Base-by-base conservation (phyloP, 2,888 invertebrate genomes). In the Caenorhabditis panamensis region DNA sequence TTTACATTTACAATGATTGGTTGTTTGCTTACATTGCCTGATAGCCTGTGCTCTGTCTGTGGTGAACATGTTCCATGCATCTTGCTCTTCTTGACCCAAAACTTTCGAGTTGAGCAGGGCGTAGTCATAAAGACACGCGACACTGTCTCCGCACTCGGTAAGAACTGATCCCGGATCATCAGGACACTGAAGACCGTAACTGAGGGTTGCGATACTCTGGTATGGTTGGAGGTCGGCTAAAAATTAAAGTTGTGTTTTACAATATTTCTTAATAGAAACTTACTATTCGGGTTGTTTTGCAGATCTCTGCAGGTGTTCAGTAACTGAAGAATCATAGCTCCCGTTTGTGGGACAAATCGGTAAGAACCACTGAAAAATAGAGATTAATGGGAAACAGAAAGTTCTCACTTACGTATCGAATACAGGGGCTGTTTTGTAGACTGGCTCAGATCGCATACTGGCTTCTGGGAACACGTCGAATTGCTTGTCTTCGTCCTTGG, bases 401-500 rank as follows among this genome's bases (percentile, higher is more conserved):
- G 20, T n/a, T 13, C 13, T 20, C 31, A 82, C 82, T 62, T 69
- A 89, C 88, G 87, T 87, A 62, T 88, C 86, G 63, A 86, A 90
- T 5, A 82, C 69, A 8, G 84, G 81, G 5, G 90, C 88, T 1
- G 87, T 85, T 71, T 88, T 89, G 81, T 86, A 90, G 61, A 90
- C 85, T 13, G 90, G 89, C 31, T 75, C 83, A 13, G 82, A 83
- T 61, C 88, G 82, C 68, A 85, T 82, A 20, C 79, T 75, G 16
- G 89, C 86, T 66, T 90, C 90, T 6, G 90, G 90, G 84, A 90
- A 90, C 18, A 89, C 90, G 36, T 90, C 89, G 77, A 90, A 90
- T 53, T 85, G 83, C 61, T 88, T 89, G 71, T 90, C 90, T 49
- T 90, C 90, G 44, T 90, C 90, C 53, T 79, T 86, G 0, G 83